Conservation (phyloP, 2,797 vertebrate species). For the Hydrolagus colliei region DNA sequence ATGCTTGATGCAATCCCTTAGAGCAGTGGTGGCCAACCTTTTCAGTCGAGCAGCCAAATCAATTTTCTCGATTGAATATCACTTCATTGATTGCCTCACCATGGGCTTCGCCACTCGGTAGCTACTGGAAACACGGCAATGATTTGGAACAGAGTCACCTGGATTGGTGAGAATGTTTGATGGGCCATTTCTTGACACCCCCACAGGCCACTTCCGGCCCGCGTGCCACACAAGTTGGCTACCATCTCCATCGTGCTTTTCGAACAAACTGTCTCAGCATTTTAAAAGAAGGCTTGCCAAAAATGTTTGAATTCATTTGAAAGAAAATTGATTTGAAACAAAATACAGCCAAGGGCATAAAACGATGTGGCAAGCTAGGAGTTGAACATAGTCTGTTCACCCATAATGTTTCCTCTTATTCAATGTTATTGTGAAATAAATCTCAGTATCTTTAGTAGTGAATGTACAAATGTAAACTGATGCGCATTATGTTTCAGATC, state of each 20-base stretch:
- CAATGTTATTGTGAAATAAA: slow-evolving; percentile 30
- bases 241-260: background rate
- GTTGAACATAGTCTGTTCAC: slow-evolving; percentile 8
- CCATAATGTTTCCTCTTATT: slow-evolving; percentile 25
- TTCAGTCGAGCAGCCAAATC: too few species aligned
- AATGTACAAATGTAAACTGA: slow-evolving; percentile 31
- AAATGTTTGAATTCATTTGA: background rate
- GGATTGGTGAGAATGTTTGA: too few species aligned
- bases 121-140: too few species aligned
- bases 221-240: too few species aligned
- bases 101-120: too few species aligned
- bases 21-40: background rate
- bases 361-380: slow-evolving; percentile 24
- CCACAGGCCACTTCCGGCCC: too few species aligned
- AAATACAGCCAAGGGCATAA: slow-evolving; percentile 3
- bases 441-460: slow-evolving; percentile 29
- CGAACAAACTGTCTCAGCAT: background rate
- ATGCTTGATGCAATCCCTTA: slow-evolving; percentile 14
- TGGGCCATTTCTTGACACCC: too few species aligned
- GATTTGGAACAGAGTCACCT: too few species aligned
- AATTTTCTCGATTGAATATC: too few species aligned
- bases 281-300: slow-evolving; percentile 4
- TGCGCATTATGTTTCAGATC: slow-evolving; percentile 29
- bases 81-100: too few species aligned
- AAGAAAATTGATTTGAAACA: background rate